These are phyloP conservation scores for Dissostichus mawsoni DNA, from an alignment of 2,113 vertebrate species.

Conservation along the genomic window DNA sequence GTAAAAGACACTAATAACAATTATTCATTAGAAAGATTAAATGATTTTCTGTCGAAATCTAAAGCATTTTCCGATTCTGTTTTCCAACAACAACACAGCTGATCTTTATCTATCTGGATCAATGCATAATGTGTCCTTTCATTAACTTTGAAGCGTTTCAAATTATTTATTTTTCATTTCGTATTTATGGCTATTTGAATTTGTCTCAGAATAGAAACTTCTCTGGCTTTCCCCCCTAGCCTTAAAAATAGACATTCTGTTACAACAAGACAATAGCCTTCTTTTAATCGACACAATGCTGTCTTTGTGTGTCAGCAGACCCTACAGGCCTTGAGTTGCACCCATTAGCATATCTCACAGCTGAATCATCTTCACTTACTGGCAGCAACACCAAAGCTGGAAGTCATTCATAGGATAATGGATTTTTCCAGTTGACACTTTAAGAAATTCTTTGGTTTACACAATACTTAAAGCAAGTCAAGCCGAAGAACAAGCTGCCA, in stretches of 20 bases:
- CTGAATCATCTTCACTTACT: conserved; percentile 75
- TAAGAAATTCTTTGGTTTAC: conserved; percentile 53
- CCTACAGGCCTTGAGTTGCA: conserved; percentile 58
- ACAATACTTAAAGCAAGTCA: conserved; percentile 17
- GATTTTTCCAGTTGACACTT: conserved; percentile 43
- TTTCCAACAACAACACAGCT: conserved; percentile 31
- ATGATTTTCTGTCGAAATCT: conserved; percentile 3
- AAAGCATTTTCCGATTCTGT: conserved; percentile 30
- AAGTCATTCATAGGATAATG: conserved; percentile 45
- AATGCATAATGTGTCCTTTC: conserved; percentile 59
- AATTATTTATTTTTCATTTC: not conserved
- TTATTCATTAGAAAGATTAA: not conserved
- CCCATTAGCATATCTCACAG: conserved; percentile 75
- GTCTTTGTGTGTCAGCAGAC: conserved; percentile 72
- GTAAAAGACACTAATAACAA: not conserved
- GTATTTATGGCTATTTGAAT: conserved; percentile 47
- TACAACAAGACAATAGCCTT: conserved; percentile 69
- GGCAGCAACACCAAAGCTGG: conserved; percentile 48
- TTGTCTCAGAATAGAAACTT: conserved; percentile 58
- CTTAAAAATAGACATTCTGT: conserved; percentile 72
- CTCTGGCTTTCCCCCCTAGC: not conserved
- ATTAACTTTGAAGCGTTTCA: conserved; percentile 35
- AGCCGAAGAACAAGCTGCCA: conserved; percentile 13
- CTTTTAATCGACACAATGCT: conserved; percentile 60
- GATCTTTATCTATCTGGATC: conserved; percentile 52